Percentiles rank a stretch among this genome's conserved stretches.
phyloP scores from a whole-genome alignment of 2,888 invertebrate genomes.

The Conistra vaccinii region DNA sequence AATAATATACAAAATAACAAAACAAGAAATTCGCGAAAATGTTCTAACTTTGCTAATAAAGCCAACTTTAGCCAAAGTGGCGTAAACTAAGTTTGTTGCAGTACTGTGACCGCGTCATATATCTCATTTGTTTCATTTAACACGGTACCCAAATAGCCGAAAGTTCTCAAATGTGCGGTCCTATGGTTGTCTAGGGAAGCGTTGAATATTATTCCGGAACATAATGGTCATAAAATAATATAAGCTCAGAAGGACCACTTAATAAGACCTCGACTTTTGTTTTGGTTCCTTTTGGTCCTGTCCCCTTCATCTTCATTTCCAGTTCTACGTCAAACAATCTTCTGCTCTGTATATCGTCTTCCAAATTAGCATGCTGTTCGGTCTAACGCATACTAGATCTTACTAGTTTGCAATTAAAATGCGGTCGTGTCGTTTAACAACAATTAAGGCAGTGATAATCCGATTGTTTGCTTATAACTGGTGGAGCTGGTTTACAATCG shows the following conservation, averaged over 20 bases:
- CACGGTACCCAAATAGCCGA: slow-evolving; percentile 45
- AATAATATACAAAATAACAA: slow-evolving; percentile 29
- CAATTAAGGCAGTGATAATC: not conserved
- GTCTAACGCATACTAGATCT: not conserved
- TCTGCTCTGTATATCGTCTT: too few relatives aligned
- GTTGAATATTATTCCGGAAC: slow-evolving; percentile 41
- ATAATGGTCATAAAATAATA: slow-evolving; percentile 21
- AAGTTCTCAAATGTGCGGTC: slow-evolving; percentile 41
- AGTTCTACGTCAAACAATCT: not conserved
- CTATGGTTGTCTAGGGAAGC: slow-evolving; percentile 44
- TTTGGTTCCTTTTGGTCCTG: not conserved
- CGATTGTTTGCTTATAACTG: not conserved
- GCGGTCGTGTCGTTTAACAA: not conserved
- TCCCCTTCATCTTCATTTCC: not conserved
- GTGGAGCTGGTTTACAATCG: not conserved
- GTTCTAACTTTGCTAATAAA: slow-evolving; percentile 50
- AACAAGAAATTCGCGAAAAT: slow-evolving; percentile 23
- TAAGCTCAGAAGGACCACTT: slow-evolving; percentile 36
- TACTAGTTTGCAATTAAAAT: slow-evolving; percentile 19
- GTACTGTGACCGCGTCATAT: slow-evolving; percentile 41
- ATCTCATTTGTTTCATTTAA: slow-evolving; percentile 49
- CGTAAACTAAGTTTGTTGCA: slow-evolving; percentile 42
- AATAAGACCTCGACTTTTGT: not conserved
- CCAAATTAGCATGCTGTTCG: slow-evolving; percentile 1
- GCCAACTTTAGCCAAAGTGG: slow-evolving; percentile 31